A percentile compares a stretch with the other conserved stretches of the same genome.
phyloP scores from a whole-genome alignment of 2,113 vertebrate species.

The Eleginops maclovinus region DNA sequence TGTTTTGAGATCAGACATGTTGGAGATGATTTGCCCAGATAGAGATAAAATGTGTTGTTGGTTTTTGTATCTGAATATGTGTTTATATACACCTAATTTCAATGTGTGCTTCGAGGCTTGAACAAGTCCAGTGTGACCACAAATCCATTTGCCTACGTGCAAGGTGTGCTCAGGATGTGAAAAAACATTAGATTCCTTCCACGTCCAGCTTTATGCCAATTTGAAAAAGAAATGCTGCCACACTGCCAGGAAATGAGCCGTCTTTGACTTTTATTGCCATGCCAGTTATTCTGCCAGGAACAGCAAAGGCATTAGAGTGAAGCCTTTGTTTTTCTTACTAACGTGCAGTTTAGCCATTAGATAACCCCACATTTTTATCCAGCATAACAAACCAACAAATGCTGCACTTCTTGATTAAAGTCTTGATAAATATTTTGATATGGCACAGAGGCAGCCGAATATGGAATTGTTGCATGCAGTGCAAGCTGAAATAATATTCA shows the following conservation, averaged over 20 bases:
- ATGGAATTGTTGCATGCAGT: neutral
- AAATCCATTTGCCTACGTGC: constrained; percentile 14
- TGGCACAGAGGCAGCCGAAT: neutral
- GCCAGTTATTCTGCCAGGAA: constrained; percentile 45
- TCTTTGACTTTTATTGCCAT: constrained; percentile 42
- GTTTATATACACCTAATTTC: neutral
- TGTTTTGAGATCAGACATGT: neutral
- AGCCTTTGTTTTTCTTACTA: constrained; percentile 49
- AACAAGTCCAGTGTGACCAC: neutral
- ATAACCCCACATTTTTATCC: constrained; percentile 3
- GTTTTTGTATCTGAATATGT: neutral
- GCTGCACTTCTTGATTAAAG: neutral
- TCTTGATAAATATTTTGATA: constrained; percentile 25
- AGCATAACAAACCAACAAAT: constrained; percentile 1
- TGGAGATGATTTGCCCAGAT: neutral
- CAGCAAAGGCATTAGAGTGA: constrained; percentile 34
- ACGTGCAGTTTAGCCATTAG: constrained; percentile 10
- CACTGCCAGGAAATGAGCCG: constrained; percentile 60
- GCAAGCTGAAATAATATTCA: constrained; percentile 17
- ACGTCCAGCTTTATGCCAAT: constrained; percentile 44
- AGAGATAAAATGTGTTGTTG: neutral
- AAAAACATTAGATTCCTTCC: constrained; percentile 43
- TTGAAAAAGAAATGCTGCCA: constrained; percentile 25
- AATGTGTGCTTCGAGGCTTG: constrained; percentile 23
- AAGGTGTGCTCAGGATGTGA: constrained; percentile 23